Conservation (phyloP, 2,888 invertebrate species). For the Drosophila putrida region DNA sequence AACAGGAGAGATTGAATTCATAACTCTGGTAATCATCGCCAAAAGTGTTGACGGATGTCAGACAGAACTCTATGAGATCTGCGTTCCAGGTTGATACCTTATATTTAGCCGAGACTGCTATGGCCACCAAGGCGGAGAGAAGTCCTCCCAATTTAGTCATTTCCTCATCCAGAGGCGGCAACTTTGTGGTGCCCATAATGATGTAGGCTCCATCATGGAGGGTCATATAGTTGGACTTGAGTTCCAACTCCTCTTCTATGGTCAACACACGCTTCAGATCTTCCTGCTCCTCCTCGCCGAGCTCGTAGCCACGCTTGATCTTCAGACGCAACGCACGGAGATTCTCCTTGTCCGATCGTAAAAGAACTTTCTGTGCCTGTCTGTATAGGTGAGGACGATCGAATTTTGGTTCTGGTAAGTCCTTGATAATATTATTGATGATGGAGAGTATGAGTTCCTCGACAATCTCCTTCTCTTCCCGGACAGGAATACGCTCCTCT, state of each 20-base stretch:
- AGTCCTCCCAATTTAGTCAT: slow-evolving; percentile 74
- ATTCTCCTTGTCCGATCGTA: slow-evolving; percentile 79
- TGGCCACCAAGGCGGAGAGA: slow-evolving; percentile 70
- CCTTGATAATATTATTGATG: slow-evolving; percentile 68
- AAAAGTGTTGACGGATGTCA: slow-evolving; percentile 85
- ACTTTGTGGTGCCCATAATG: slow-evolving; percentile 86
- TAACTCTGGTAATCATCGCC: slow-evolving; percentile 76
- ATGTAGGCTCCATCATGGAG: slow-evolving; percentile 88
- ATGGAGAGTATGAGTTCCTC: slow-evolving; percentile 67
- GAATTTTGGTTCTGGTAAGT: slow-evolving; percentile 49
- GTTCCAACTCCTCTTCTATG: slow-evolving; percentile 86
- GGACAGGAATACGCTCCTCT: slow-evolving; percentile 68
- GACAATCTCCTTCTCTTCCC: slow-evolving; percentile 71
- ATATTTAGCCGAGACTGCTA: slow-evolving; percentile 87
- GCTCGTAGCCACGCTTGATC: slow-evolving; percentile 79
- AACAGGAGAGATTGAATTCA: slow-evolving; percentile 77
- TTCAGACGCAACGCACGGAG: slow-evolving; percentile 74
- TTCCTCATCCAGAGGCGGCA: slow-evolving; percentile 82
- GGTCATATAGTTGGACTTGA: slow-evolving; percentile 87
- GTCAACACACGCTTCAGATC: slow-evolving; percentile 78
- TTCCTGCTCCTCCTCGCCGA: slow-evolving; percentile 85
- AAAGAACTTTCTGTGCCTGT: slow-evolving; percentile 77
- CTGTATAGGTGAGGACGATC: slow-evolving; percentile 61
- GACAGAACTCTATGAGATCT: slow-evolving; percentile 87
- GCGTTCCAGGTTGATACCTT: slow-evolving; percentile 87